phyloP scores from a whole-genome alignment of 2,888 invertebrate species.

The Anodontia alba region DNA sequence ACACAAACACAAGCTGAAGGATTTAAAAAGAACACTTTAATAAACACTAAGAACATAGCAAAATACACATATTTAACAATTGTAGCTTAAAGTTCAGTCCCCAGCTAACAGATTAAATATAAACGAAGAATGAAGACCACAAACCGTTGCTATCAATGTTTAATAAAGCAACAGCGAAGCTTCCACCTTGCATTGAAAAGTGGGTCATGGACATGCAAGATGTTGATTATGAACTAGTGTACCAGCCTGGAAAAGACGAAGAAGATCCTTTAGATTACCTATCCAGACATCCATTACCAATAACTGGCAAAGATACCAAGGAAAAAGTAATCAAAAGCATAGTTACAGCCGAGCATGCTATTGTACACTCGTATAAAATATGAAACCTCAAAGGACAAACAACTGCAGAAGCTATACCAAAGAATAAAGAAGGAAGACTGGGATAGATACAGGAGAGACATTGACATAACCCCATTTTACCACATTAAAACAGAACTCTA shows the following conservation, averaged over 20 bases:
- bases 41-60: background rate
- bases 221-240: background rate
- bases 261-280: background rate
- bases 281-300: background rate
- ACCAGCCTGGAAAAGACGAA: background rate
- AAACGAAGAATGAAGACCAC: too few relatives aligned
- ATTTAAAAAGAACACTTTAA: slow-evolving; percentile 15
- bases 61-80: background rate
- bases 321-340: background rate
- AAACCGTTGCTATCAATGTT: too few relatives aligned
- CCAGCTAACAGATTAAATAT: too few relatives aligned
- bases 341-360: background rate
- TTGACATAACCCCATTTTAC: background rate
- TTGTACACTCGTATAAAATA: background rate
- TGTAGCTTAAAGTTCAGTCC: too few relatives aligned
- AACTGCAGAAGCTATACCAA: background rate
- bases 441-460: slow-evolving; percentile 2
- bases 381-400: background rate
- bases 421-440: slow-evolving; percentile 2
- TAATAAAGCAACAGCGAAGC: background rate
- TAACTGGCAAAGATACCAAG: background rate
- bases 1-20: slow-evolving; percentile 93
- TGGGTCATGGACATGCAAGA: background rate
- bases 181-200: background rate
- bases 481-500: background rate